Evolutionary conservation across 2,113 vertebrate genomes (phyloP), one percentile per base, ranked within the genome.

Genomic region (Rhabdomys dilectus): DNA sequence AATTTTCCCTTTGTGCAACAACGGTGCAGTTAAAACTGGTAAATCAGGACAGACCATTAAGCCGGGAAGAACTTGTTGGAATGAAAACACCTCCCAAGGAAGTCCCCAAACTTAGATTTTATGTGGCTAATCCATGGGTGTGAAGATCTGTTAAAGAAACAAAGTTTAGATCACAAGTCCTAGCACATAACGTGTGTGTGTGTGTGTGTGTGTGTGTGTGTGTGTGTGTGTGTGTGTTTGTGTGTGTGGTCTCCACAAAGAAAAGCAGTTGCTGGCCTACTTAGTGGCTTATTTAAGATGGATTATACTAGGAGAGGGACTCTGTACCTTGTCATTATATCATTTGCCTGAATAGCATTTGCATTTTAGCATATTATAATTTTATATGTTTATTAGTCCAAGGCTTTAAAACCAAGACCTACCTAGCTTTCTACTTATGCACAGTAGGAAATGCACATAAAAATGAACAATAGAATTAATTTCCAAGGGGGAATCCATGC

Each of bases 1-100:
- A 90, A 26, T 90, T 80, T 91, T 77, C 78, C 86, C 48, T 58
- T 36, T 91, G 91, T 26, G 96, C 66, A 95, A 84, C 58, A 95
- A 82, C 58, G n/a, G 53, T 22, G 29, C 36, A 60, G 53, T 70
- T 53, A 96, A 84, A 97, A 88, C 91, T 76, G 58, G 96, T 93
- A 95, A 96, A 96, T 94, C 84, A 93, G 72, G 92, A 56, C 42
- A 45, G 96, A 92, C 81, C 88, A 88, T 10, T 66, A 0, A 60
- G 76, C 76, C 84, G 80, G 85, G 60, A 93, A 97, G 31, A 86
- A 88, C 48, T 56, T 64, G 22, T 88, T 90, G 84, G n/a, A 56
- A 29, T 24, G 21, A 91, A 91, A 95, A 87, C 36, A 45, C 42
- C 58, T 82, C 53, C 48, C 75, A 66, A 45, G 68, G 80, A 92